These are phyloP conservation scores for Kradibia gibbosae DNA, from an alignment of 1,140 invertebrate species.

Conservation along the genomic window DNA sequence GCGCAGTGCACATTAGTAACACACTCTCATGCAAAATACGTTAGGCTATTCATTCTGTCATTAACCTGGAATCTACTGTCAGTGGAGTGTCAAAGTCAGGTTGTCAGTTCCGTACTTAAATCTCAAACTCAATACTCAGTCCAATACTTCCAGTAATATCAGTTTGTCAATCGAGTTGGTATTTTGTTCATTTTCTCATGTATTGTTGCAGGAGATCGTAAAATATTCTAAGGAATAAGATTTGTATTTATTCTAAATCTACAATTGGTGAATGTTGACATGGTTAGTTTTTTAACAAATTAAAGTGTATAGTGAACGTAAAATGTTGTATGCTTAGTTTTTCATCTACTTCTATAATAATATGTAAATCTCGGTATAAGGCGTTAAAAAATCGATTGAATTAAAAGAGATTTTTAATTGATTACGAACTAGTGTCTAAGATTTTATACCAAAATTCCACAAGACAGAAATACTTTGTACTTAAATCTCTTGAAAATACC, in stretches of 20 bases:
- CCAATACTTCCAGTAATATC: too few relatives aligned
- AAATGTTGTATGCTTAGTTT: not conserved
- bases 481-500: too few relatives aligned
- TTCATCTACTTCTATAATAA: not conserved
- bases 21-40: too few relatives aligned
- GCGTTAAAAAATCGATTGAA: not conserved
- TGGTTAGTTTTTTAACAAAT: slow-evolving; percentile 48
- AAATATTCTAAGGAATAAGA: not conserved
- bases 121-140: too few relatives aligned
- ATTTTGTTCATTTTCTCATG: not conserved
- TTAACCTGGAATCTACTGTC: slow-evolving; percentile 30
- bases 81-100: too few relatives aligned
- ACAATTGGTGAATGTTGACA: slow-evolving; percentile 48
- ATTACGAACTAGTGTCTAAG: too few relatives aligned
- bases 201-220: not conserved
- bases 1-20: too few relatives aligned
- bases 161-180: not conserved
- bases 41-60: not conserved
- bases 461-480: too few relatives aligned
- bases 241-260: slow-evolving; percentile 1
- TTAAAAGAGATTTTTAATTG: too few relatives aligned
- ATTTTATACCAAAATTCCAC: too few relatives aligned
- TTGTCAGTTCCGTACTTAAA: too few relatives aligned
- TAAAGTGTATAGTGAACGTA: not conserved
- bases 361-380: not conserved